Conservation (phyloP, 2,113 vertebrate genomes). For the Poeciliopsis prolifica region DNA sequence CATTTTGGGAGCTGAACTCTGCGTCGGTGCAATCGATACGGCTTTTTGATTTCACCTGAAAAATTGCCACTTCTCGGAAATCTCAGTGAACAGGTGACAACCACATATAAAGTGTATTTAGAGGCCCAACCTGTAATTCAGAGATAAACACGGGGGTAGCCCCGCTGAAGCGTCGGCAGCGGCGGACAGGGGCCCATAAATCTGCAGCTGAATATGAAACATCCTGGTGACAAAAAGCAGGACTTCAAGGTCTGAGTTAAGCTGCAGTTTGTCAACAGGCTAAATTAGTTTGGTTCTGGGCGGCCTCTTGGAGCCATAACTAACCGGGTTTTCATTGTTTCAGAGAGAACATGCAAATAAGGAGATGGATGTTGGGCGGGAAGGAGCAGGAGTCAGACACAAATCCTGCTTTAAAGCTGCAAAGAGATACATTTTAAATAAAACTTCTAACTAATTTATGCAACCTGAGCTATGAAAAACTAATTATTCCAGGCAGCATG, state of each 20-base stretch:
- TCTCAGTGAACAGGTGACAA: constrained; percentile 52
- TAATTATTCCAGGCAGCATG: too few species aligned
- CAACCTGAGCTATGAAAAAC: not conserved
- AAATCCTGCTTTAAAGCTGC: not conserved
- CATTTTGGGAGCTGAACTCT: constrained; percentile 55
- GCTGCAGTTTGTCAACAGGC: constrained; percentile 35
- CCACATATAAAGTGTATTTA: constrained; percentile 51
- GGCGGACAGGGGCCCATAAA: constrained; percentile 13
- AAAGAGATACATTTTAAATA: not conserved
- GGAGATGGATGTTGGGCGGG: not conserved
- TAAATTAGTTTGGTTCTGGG: constrained; percentile 18
- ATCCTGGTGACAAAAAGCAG: constrained; percentile 30
- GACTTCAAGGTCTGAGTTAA: constrained; percentile 34
- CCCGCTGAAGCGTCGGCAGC: constrained; percentile 17
- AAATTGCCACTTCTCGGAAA: constrained; percentile 52
- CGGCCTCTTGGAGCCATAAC: not conserved
- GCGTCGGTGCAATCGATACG: constrained; percentile 53
- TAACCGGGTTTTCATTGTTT: constrained; percentile 1
- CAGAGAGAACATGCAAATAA: constrained; percentile 2
- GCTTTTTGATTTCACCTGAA: constrained; percentile 57
- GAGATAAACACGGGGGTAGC: constrained; percentile 46
- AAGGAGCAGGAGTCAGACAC: not conserved
- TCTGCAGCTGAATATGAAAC: constrained; percentile 25
- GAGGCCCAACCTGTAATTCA: constrained; percentile 45
- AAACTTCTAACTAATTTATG: not conserved